phyloP scores from a whole-genome alignment of 2,797 vertebrate genomes.

The Gobio occitaniae region DNA sequence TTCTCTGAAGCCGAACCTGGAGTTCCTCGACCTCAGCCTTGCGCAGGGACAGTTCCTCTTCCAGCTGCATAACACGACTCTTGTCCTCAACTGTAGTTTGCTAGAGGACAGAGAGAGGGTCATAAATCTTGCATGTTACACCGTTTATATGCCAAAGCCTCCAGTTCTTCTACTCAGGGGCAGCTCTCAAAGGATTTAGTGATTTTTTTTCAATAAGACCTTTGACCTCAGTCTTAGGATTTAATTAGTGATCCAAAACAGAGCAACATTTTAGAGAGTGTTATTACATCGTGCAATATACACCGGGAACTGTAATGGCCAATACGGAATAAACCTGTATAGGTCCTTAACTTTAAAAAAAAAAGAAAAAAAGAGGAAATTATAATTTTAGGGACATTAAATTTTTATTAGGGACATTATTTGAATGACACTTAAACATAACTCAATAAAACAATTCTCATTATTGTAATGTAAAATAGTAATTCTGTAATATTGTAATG shows the following conservation, averaged over 20 bases:
- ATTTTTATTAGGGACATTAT: neutral
- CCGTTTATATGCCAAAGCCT: conserved; percentile 17
- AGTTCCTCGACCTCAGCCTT: conserved; percentile 86
- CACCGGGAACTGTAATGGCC: neutral
- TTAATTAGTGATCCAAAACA: neutral
- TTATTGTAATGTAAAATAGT: neutral
- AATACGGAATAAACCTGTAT: neutral
- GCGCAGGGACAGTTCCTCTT: conserved; percentile 86
- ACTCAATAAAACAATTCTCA: neutral
- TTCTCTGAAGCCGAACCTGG: conserved; percentile 79
- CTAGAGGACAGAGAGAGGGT: conserved; percentile 72
- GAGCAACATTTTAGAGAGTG: neutral
- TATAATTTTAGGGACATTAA: neutral
- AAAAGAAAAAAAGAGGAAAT: neutral
- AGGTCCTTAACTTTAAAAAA: neutral
- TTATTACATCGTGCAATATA: neutral
- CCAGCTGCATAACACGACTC: conserved; percentile 90
- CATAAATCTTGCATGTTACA: neutral
- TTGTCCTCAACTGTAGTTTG: conserved; percentile 94
- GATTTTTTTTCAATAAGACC: conserved; percentile 6
- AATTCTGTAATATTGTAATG: neutral
- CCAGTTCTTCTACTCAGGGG: conserved; percentile 35
- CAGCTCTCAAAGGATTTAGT: conserved; percentile 24
- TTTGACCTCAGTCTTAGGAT: neutral
- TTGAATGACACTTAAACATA: neutral